A percentile compares a stretch with the other conserved stretches of the same genome.
Conservation (phyloP, 2,113 vertebrate species). For the Corvus cornix region DNA sequence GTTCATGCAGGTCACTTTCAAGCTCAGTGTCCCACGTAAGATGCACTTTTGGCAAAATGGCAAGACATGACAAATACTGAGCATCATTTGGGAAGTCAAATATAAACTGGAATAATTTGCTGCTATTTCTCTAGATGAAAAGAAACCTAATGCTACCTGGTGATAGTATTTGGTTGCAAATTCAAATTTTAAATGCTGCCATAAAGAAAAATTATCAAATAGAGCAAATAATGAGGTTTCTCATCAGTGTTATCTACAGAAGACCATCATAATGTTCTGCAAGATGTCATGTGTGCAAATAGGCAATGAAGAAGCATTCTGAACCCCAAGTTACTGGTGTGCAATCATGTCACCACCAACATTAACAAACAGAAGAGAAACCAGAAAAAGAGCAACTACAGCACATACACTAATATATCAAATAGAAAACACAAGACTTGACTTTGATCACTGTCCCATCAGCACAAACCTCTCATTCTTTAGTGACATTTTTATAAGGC, state of each 20-base stretch:
- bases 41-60: background rate
- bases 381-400: background rate
- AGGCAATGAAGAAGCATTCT: background rate
- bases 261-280: background rate
- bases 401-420: background rate
- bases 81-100: slow-evolving; percentile 45
- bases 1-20: rapidly evolving
- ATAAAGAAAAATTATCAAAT: background rate
- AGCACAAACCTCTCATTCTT: background rate
- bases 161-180: background rate
- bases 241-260: background rate
- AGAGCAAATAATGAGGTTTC: background rate
- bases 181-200: background rate
- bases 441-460: background rate
- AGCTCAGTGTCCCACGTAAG: background rate
- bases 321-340: background rate
- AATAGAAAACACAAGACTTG: background rate
- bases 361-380: background rate
- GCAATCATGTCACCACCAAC: background rate
- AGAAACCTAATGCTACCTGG: background rate
- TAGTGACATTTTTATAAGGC: background rate
- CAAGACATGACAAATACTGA: slow-evolving; percentile 41
- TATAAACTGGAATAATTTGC: slow-evolving; percentile 36
- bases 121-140: background rate
- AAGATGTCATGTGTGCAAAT: background rate